Evolutionary conservation across 2,888 invertebrate species (phyloP), one percentile per base, ranked within the genome.

Genomic region (Xylota segnis): DNA sequence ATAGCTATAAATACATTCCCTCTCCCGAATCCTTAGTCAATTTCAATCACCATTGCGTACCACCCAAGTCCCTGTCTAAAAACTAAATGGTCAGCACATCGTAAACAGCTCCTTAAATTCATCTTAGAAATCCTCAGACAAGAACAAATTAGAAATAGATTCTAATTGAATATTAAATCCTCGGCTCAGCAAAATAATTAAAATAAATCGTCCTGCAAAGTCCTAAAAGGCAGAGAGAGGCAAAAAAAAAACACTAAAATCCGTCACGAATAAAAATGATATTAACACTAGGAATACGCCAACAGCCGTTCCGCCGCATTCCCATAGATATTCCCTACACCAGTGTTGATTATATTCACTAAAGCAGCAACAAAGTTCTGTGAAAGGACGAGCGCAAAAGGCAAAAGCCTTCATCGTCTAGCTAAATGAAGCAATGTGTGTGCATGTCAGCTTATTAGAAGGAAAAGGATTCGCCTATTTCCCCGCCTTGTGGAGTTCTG

Each of bases 361-460:
- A 12, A 4, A 37, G 6, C 40, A 45, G 27, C 50, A 63, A 52
- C 47, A 70, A 72, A 61, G 37, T 32, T 68, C 70, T 56, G 12
- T 45, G 52, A 56, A 52, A 63, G 47, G 68, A 68, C 50, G 18
- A 14, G 14, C n/a, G 14, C n/a, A 37, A 47, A 47, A 58, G 40
- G 27, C 29, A 58, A 58, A 68, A 43, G 70, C 34, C 58, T 34
- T 50, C 59, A 61, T 52, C 29, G 66, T 27, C 18, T 23, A 45
- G 56, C 59, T 68, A 76, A 86, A 86, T 72, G 76, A 81, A 81
- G 81, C 81, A 76, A 76, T 86, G 81, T 81, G 66, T 84, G 84
- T 86, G 86, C 72, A 82, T 82, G 76, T 72, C 61, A 76, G 82
- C 86, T 82, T 86, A 86, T 86, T 86, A 81, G 86, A 81, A 76